phyloP scores from a whole-genome alignment of 1,140 invertebrate genomes.

The Chionoecetes opilio region DNA sequence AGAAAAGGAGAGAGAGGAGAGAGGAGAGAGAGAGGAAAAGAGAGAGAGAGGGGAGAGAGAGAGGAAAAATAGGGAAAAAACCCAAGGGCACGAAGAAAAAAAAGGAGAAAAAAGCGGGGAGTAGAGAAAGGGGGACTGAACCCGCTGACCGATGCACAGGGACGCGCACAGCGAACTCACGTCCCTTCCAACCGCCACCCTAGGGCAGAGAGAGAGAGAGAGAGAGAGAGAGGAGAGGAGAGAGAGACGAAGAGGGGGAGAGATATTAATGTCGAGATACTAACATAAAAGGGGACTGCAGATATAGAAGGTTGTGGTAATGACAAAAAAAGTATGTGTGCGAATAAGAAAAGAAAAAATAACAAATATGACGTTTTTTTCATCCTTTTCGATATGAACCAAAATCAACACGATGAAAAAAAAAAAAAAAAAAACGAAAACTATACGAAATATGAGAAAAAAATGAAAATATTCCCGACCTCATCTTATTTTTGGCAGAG shows the following conservation, averaged over 20 bases:
- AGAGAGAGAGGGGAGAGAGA: neutral
- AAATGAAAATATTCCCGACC: too few relatives aligned
- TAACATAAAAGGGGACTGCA: neutral
- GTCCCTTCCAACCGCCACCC: too few relatives aligned
- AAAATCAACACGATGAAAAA: neutral
- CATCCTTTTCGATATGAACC: neutral
- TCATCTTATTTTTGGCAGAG: neutral
- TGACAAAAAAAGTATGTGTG: neutral
- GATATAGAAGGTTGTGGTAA: neutral
- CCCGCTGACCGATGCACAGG: too few relatives aligned
- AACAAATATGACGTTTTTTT: neutral
- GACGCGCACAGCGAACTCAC: too few relatives aligned
- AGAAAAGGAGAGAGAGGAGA: neutral
- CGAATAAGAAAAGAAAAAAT: neutral
- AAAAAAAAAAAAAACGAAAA: neutral
- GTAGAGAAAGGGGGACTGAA: neutral
- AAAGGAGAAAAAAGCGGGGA: neutral
- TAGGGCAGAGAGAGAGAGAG: slow-evolving; percentile 33
- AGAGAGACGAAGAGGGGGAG: neutral
- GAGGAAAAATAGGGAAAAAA: too few relatives aligned
- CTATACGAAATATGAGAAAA: too few relatives aligned
- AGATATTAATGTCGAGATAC: too few relatives aligned
- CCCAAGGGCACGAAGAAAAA: too few relatives aligned
- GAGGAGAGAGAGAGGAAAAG: neutral
- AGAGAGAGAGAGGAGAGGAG: neutral